phyloP scores from a whole-genome alignment of 1,140 invertebrate species.

The Palaemon carinicauda region DNA sequence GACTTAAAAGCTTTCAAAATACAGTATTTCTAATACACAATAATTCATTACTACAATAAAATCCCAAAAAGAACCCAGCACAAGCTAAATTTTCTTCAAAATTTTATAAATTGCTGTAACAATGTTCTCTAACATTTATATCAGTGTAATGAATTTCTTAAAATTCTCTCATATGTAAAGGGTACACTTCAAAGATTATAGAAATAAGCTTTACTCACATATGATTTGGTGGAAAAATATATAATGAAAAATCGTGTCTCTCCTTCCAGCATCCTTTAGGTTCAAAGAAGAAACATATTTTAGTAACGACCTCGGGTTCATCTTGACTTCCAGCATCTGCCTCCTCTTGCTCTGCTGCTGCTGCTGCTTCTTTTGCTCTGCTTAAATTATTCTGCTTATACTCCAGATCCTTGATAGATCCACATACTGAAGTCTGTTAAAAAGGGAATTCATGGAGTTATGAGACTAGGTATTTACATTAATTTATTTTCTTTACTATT shows the following conservation, averaged over 20 bases:
- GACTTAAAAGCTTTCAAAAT: too few species aligned
- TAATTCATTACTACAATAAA: too few species aligned
- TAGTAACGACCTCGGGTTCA: constrained; percentile 57
- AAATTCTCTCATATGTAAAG: too few species aligned
- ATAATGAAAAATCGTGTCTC: constrained; percentile 86
- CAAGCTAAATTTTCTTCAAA: too few species aligned
- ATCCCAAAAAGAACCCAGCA: too few species aligned
- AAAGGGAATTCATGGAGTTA: not conserved
- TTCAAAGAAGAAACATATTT: constrained; percentile 62
- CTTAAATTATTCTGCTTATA: constrained; percentile 57
- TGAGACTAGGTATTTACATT: too few species aligned
- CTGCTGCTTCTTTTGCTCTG: constrained; percentile 60
- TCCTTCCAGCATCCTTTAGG: constrained; percentile 84
- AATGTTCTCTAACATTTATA: too few species aligned
- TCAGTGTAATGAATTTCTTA: too few species aligned
- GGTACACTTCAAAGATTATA: too few species aligned
- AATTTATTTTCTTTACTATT: too few species aligned
- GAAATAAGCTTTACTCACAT: constrained; percentile 68
- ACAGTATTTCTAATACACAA: too few species aligned
- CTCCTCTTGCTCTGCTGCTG: constrained; percentile 58
- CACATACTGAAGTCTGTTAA: constrained; percentile 51
- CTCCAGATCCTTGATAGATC: constrained; percentile 52
- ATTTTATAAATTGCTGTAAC: too few species aligned
- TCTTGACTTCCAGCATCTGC: constrained; percentile 60
- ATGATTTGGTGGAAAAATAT: constrained; percentile 85